These are phyloP conservation scores for Coptotermes formosanus DNA, from an alignment of 1,140 invertebrate genomes.

Conservation along the genomic window DNA sequence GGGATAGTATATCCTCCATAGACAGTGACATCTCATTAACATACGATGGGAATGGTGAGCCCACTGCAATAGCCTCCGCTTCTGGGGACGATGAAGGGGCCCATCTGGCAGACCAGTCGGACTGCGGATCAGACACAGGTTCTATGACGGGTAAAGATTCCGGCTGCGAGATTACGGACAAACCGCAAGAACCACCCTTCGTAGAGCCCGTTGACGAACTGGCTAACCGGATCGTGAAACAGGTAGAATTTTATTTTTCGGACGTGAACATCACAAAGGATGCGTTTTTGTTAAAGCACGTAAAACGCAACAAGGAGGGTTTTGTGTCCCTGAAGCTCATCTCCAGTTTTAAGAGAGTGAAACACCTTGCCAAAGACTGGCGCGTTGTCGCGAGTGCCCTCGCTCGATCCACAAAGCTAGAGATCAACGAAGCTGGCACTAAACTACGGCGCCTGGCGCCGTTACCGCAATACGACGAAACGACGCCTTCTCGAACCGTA, in stretches of 20 bases:
- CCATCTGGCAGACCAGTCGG: slow-evolving; percentile 62
- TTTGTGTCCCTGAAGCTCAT: slow-evolving; percentile 93
- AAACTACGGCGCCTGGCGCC: slow-evolving; percentile 85
- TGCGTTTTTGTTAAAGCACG: slow-evolving; percentile 91
- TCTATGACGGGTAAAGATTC: slow-evolving; percentile 58
- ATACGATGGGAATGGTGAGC: slow-evolving; percentile 49
- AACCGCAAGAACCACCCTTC: slow-evolving; percentile 42
- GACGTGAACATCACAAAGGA: slow-evolving; percentile 93
- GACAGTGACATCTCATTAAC: slow-evolving; percentile 61
- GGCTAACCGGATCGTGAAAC: slow-evolving; percentile 72
- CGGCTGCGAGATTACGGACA: slow-evolving; percentile 57
- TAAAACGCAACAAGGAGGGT: slow-evolving; percentile 90
- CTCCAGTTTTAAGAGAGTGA: slow-evolving; percentile 89
- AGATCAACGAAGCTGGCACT: slow-evolving; percentile 87
- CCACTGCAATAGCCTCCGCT: slow-evolving; percentile 45
- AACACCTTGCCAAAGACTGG: slow-evolving; percentile 91
- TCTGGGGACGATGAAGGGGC: slow-evolving; percentile 46
- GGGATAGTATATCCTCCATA: slow-evolving; percentile 62
- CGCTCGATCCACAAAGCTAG: slow-evolving; percentile 73
- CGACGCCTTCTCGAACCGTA: slow-evolving; percentile 83
- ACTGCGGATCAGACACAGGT: slow-evolving; percentile 50
- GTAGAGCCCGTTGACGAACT: slow-evolving; percentile 66
- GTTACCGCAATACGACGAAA: slow-evolving; percentile 86
- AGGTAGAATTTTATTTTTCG: slow-evolving; percentile 93
- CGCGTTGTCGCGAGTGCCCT: slow-evolving; percentile 83